Base-by-base conservation (phyloP, 1,140 invertebrate genomes). In the Trigoniulus corallinus region DNA sequence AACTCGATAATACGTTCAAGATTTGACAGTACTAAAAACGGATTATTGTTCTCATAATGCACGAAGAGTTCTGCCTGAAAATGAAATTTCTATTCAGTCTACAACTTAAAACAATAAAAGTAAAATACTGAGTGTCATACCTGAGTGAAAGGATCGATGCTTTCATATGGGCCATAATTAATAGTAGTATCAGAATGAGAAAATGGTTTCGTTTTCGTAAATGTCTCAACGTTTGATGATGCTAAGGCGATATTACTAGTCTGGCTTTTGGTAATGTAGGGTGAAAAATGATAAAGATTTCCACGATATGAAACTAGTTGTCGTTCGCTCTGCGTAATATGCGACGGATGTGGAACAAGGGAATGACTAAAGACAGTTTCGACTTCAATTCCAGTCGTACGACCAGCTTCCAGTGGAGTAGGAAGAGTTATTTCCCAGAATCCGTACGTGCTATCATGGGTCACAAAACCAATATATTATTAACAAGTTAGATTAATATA, bases 31-130 rank as follows among this genome's bases (percentile, higher is more conserved):
- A 86, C 89, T 41, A 98, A 67, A 65, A 98, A 98, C 43, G 95
- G 93, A 43, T 83, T 76, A 64, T 95, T 94, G 67, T 97, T 98
- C 67, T 98, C 95, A 67, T 84, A 96, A 66, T 99, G 96, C 46
- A 98, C 70, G 23, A 64, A 70, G 53, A 96, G 62, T 60, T 81
- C 74, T 56, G 83, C 76, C 69, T 70, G 53, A 26, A 55, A 54
- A 29, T 37, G 23, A 42, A 29, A 25, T 39, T 29, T 21, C 15
- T 46, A 22, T 48, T 12, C 37, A 12, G 24, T 47, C 29, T 24
- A 44, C 37, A 3, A 44, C 7, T 7, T 45, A 24, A 44, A 47
- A 49, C 52, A 34, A 4, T 24, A 27, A 15, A 4, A 18, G 12
- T 42, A 53, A 18, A 23, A 37, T 21, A 48, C 7, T 7, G n/a